Evolutionary conservation across 2,797 vertebrate species (phyloP), one percentile per base, ranked within the genome.

Genomic region (Menidia menidia): DNA sequence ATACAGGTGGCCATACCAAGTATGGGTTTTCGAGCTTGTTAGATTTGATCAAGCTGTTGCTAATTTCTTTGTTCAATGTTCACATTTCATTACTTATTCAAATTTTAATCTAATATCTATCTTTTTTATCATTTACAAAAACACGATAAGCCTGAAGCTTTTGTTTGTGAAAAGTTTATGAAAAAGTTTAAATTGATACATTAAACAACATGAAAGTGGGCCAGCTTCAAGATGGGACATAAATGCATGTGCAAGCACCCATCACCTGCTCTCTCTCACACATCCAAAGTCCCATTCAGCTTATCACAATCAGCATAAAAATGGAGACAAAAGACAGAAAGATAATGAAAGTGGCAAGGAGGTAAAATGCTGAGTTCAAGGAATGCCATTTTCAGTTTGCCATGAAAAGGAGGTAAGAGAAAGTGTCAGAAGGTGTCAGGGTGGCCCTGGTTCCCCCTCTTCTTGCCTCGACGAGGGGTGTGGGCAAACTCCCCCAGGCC

Each of bases 331-430:
- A 89, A 86, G 83, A 74, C 66, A 78, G 74, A 73, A 13, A 80
- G 78, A 80, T 80, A 84, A 72, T 73, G 48, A 70, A 55, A 67
- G 64, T 5, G 6, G 16, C 18, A 13, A 67, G 42, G 64, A 62
- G 67, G 43, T 59, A 84, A 88, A 84, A 66, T 18, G 91, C 91
- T 92, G 91, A 92, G 86, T 66, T 85, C 0, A 75, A 81, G 86
- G 85, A 89, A 91, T 90, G 91, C 88, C 89, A 90, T 87, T 87
- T 90, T 87, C 68, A 81, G 88, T 91, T 91, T 84, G 75, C 66
- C 75, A 64, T 67, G 16, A 85, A 87, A 90, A 77, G 25, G 54
- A 73, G 78, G 45, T 82, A 83, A 85, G 78, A 73, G 79, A 73
- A 63, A 61, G 80, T 87, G 86, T 85, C 82, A 85, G 80, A 87